Base-by-base conservation (phyloP, 2,888 invertebrate genomes). In the Candidula unifasciata region DNA sequence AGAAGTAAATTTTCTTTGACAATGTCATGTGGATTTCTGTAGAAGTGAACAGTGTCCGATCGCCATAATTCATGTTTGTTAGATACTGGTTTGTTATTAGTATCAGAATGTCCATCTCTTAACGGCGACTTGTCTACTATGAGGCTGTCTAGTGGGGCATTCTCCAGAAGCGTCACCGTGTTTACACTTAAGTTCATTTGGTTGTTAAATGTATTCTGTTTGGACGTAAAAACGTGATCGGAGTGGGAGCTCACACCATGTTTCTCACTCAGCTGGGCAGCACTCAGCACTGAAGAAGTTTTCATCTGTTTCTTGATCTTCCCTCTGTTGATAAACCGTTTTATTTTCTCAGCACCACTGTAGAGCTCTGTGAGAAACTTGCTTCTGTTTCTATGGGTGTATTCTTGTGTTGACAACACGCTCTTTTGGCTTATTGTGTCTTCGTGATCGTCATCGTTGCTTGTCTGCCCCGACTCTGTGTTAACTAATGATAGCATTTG, bases 321-420 rank as follows among this genome's bases (percentile, higher is more conserved):
- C 6, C 60, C 73, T 30, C 44, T 73, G 64, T 82, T 82, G 60
- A 82, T 73, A 44, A 82, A 74, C 3, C 37, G 33, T 30, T 73
- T 82, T 10, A 82, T 82, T 60, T 82, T 82, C 30, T 82, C 74
- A 16, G 54, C 71, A 16, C 82, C 66, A 27, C 82, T 82, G 64
- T 82, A 82, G 2, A 82, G 64, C 16, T 73, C 57, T 24, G 82
- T 73, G 5, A 82, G 44, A 82, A 82, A 82, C 35, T 64, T 82
- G 21, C 64, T 82, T 60, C 52, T 82, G 3, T 44, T 82, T 71
- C n/a, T 73, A 13, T 60, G 37, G 1, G 57, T 30, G 16, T 64
- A 16, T 0, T 1, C n/a, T 30, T 35, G 35, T 5, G 27, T 8
- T 10, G 16, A 16, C 18, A 27, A 27, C n/a, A 27, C 24, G 3